Percentiles rank a stretch among this genome's conserved stretches.
phyloP scores from a whole-genome alignment of 1,140 invertebrate species.

The Procambarus virginalis region DNA sequence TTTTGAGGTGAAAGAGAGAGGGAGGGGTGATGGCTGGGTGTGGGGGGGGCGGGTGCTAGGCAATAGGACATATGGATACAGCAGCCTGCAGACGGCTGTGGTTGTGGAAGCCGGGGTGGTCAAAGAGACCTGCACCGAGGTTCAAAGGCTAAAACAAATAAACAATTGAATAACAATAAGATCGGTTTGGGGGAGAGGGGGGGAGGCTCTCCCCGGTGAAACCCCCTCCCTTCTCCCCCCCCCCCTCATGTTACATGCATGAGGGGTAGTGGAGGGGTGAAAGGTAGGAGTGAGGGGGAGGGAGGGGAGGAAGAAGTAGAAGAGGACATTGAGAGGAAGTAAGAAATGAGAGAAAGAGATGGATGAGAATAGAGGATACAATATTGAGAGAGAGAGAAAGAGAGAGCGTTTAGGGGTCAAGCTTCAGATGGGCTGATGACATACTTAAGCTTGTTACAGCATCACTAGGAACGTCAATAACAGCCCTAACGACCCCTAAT shows the following conservation, averaged over 20 bases:
- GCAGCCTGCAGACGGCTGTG: background rate
- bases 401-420: background rate
- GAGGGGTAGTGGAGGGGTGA: conserved; percentile 30
- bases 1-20: too few species aligned
- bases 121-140: conserved; percentile 26
- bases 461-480: too few species aligned
- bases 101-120: conserved; percentile 16
- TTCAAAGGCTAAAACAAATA: conserved; percentile 62
- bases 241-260: conserved; percentile 52
- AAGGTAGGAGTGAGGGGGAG: conserved; percentile 31
- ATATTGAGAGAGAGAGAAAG: background rate
- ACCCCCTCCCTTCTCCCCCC: background rate
- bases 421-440: too few species aligned
- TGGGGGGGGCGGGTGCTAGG: background rate
- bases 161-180: conserved; percentile 64
- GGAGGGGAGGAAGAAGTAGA: conserved; percentile 29
- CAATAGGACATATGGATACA: background rate
- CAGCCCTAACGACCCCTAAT: too few species aligned
- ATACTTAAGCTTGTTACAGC: too few species aligned
- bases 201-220: too few species aligned
- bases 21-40: too few species aligned
- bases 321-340: conserved; percentile 16
- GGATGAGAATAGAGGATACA: background rate
- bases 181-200: background rate
- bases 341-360: background rate